Conservation (phyloP, 2,797 vertebrate species). For the Oceanodroma leucorhoa region DNA sequence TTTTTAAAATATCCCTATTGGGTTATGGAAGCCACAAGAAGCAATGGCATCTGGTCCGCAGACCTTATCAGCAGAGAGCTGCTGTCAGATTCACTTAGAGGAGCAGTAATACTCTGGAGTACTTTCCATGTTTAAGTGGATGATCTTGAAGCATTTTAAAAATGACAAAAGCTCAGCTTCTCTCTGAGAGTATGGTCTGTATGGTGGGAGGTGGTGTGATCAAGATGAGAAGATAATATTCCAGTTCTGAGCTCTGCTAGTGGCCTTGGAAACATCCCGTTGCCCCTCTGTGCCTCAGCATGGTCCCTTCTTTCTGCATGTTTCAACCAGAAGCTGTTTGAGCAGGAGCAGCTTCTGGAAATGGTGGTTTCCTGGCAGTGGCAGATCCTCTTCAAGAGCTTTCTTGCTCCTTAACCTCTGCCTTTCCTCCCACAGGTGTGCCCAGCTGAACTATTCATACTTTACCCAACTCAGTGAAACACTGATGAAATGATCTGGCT, state of each 20-base stretch:
- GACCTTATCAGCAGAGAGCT: background rate
- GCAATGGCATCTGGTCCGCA: background rate
- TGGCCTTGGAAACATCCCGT: background rate
- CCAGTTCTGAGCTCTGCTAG: background rate
- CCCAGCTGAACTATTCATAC: background rate
- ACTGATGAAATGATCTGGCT: background rate
- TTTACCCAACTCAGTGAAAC: background rate
- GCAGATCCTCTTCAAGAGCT: background rate
- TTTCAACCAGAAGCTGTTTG: background rate
- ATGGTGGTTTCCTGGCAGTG: background rate
- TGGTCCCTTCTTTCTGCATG: background rate
- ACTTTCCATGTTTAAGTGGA: background rate
- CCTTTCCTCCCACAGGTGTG: background rate
- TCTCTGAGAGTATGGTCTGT: background rate
- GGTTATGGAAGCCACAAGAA: background rate
- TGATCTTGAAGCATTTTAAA: background rate
- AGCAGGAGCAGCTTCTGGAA: background rate
- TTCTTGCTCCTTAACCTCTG: background rate
- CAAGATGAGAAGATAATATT: background rate
- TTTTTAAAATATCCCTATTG: background rate
- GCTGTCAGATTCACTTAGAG: constrained; percentile 2
- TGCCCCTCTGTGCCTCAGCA: background rate
- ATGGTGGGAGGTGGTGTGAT: background rate
- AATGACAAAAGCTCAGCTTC: background rate
- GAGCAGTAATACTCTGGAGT: background rate